Evolutionary conservation across 2,888 invertebrate species (phyloP), one percentile per base, ranked within the genome.

Genomic region (Eilema griseolum): DNA sequence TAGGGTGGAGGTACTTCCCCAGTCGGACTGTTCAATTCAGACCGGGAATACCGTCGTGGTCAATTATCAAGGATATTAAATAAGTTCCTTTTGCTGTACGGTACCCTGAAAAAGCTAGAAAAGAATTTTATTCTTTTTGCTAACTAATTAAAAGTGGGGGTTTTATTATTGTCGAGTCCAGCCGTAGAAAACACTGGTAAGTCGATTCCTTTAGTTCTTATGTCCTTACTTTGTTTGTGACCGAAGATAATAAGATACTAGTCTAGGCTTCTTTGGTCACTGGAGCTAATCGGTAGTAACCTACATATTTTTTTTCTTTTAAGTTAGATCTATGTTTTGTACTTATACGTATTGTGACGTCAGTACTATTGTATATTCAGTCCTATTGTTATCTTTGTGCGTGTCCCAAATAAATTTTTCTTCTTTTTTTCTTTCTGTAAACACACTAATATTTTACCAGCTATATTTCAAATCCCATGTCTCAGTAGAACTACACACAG

Each of bases 141-240:
- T 52, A 52, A 52, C 52, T 52, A 52, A 52, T 52, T 52, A 52
- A 52, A 52, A 52, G 52, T 52, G 52, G 10, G 52, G n/a, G n/a
- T 52, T 52, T 52, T 52, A 52, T 52, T 52, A n/a, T n/a, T 52
- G n/a, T 16, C 52, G 52, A 52, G 52, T n/a, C n/a, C n/a, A n/a
- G n/a, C 20, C 52, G 8, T n/a, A n/a, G n/a, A 52, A n/a, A 52
- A 52, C 52, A 52, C n/a, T 52, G 52, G 52, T 52, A 52, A 52
- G 52, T 52, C 52, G 52, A 8, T 52, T n/a, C n/a, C 10, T n/a
- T 46, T 52, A 52, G n/a, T 52, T 52, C n/a, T 52, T 52, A n/a
- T 52, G 7, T 10, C n/a, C 52, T n/a, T 52, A 52, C 52, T 52
- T 52, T 52, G 52, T 52, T 52, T n/a, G 52, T n/a, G 52, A 52